Evolutionary conservation across 2,797 vertebrate species (phyloP).

Genomic region (Eulemur coronatus): DNA sequence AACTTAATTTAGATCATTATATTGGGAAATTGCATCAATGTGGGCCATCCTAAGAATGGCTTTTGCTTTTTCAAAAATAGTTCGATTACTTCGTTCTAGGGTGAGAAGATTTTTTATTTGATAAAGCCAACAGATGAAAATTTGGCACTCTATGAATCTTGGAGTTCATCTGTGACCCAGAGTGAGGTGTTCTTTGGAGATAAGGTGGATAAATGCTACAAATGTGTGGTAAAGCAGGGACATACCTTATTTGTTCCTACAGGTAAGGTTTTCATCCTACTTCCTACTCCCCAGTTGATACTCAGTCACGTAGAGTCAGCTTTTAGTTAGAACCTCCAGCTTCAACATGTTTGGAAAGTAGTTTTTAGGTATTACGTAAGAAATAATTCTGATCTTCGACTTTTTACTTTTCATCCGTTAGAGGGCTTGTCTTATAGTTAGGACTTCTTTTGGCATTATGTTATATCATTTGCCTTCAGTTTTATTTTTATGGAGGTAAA

Average conservation of each 20-base stretch:
- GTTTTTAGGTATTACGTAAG: not conserved
- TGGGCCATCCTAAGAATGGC: slow-evolving; percentile 28
- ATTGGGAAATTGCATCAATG: slow-evolving; percentile 25
- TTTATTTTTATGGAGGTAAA: slow-evolving; percentile 44
- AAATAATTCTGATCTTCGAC: not conserved
- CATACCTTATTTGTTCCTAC: slow-evolving; percentile 98
- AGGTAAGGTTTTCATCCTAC: slow-evolving; percentile 86
- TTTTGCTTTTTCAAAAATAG: slow-evolving; percentile 60
- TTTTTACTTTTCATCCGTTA: not conserved
- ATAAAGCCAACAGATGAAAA: slow-evolving; percentile 97
- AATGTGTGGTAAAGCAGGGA: slow-evolving; percentile 96
- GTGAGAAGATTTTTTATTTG: slow-evolving; percentile 98
- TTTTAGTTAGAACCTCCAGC: not conserved
- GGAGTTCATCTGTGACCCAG: slow-evolving; percentile 98
- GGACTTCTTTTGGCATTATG: not conserved
- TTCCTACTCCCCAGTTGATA: not conserved
- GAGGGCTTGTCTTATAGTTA: not conserved
- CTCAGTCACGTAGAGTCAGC: not conserved
- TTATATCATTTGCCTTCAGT: slow-evolving; percentile 33
- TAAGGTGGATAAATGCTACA: slow-evolving; percentile 98
- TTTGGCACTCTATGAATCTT: slow-evolving; percentile 97
- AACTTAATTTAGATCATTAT: slow-evolving; percentile 18
- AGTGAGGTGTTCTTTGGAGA: slow-evolving; percentile 99
- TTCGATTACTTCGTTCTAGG: slow-evolving; percentile 85
- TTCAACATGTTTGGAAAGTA: not conserved